These are phyloP conservation scores for Cherax destructor DNA, from an alignment of 1,140 invertebrate species.

Conservation along the genomic window DNA sequence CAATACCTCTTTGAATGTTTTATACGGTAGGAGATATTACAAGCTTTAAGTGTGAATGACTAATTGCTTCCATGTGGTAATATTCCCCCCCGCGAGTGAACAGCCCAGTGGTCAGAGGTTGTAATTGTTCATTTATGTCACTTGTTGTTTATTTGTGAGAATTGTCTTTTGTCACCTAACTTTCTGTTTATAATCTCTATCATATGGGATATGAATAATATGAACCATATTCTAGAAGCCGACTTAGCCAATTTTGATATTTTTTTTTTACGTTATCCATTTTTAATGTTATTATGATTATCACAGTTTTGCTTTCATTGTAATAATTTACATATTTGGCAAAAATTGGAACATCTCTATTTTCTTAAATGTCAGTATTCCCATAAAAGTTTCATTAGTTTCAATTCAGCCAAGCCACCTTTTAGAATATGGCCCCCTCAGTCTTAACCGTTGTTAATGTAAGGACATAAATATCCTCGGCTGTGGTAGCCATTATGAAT, in stretches of 20 bases:
- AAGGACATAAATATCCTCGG: slow-evolving; percentile 7
- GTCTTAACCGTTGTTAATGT: neutral
- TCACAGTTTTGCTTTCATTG: neutral
- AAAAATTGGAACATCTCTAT: neutral
- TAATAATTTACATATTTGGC: neutral
- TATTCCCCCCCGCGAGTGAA: neutral
- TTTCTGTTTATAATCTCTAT: slow-evolving; percentile 5
- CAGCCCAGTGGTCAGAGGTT: neutral
- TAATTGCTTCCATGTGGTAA: slow-evolving; percentile 5
- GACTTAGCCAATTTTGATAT: neutral
- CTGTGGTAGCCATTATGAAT: slow-evolving; percentile 34
- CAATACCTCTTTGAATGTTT: slow-evolving; percentile 13
- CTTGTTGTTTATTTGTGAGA: neutral
- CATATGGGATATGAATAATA: slow-evolving; percentile 8
- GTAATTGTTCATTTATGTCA: neutral
- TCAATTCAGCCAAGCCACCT: neutral
- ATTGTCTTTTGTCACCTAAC: neutral
- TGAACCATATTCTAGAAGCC: neutral
- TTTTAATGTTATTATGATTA: neutral
- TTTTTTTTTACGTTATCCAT: neutral
- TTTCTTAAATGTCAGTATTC: neutral
- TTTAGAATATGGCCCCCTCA: neutral
- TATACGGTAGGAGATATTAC: neutral
- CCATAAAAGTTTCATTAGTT: neutral
- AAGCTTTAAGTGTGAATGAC: slow-evolving; percentile 56